Conservation (phyloP, 1,140 invertebrate genomes). For the Drosophila tani region DNA sequence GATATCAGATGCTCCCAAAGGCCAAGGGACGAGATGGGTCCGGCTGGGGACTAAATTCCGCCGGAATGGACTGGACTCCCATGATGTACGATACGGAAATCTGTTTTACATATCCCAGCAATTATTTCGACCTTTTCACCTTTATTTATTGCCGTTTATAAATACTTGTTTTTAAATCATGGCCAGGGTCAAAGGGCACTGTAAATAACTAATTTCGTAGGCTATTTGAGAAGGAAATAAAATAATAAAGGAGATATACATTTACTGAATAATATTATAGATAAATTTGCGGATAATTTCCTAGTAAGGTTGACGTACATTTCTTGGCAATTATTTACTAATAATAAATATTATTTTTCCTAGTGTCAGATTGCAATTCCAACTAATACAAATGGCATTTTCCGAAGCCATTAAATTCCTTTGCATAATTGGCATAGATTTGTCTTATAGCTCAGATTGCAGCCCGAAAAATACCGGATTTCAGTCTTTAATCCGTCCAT, state of each 20-base stretch:
- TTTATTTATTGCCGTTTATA: slow-evolving; percentile 57
- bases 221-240: not conserved
- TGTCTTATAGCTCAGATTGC: slow-evolving; percentile 49
- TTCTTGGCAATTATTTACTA: too few species aligned
- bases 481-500: slow-evolving; percentile 37
- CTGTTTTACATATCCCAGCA: slow-evolving; percentile 60
- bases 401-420: slow-evolving; percentile 46
- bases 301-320: not conserved
- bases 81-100: slow-evolving; percentile 32
- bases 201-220: not conserved
- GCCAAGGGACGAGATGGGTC: slow-evolving; percentile 14
- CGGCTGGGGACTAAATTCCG: slow-evolving; percentile 18
- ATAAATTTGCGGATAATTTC: too few species aligned
- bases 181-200: slow-evolving; percentile 10
- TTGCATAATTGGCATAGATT: slow-evolving; percentile 7
- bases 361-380: not conserved
- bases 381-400: slow-evolving; percentile 53
- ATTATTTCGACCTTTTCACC: slow-evolving; percentile 65
- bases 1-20: slow-evolving; percentile 44
- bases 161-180: slow-evolving; percentile 47
- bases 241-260: not conserved
- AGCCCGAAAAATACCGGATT: slow-evolving; percentile 4
- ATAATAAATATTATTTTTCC: not conserved
- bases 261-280: not conserved
- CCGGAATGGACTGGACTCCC: slow-evolving; percentile 1